Conservation (phyloP, 2,888 invertebrate genomes). For the Drosophila mulleri region DNA sequence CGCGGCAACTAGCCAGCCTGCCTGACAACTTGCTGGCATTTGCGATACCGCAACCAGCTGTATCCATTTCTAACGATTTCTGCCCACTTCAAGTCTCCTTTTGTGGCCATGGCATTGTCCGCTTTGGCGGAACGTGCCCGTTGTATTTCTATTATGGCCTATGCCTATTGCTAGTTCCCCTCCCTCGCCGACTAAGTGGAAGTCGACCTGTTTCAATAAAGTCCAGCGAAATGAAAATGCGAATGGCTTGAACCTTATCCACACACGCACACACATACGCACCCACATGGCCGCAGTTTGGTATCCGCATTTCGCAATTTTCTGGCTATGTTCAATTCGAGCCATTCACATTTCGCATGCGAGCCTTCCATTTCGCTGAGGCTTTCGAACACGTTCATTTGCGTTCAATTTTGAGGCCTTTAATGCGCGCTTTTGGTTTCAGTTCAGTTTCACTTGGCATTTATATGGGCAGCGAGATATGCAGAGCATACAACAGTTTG, state of each 20-base stretch:
- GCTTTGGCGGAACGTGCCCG: constrained; percentile 14
- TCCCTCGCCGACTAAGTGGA: constrained; percentile 15
- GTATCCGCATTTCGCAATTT: constrained; percentile 24
- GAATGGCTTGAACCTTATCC: constrained; percentile 48
- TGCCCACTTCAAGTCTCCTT: constrained; percentile 30
- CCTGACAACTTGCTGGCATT: constrained; percentile 18
- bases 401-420: constrained; percentile 51
- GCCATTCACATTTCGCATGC: constrained; percentile 36
- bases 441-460: constrained; percentile 19
- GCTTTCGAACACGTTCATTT: constrained; percentile 32
- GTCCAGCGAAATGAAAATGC: constrained; percentile 57
- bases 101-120: constrained; percentile 23
- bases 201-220: constrained; percentile 45
- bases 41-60: background rate
- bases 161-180: constrained; percentile 12
- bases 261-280: constrained; percentile 17
- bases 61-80: constrained; percentile 16
- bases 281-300: background rate
- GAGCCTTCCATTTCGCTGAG: constrained; percentile 19
- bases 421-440: constrained; percentile 42
- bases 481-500: background rate
- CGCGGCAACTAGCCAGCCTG: too few relatives aligned
- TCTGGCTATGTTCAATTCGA: constrained; percentile 20
- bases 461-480: too few relatives aligned
- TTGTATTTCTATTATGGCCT: constrained; percentile 41